Evolutionary conservation across 1,140 invertebrate genomes (phyloP).

Genomic region (Platyura marginata): DNA sequence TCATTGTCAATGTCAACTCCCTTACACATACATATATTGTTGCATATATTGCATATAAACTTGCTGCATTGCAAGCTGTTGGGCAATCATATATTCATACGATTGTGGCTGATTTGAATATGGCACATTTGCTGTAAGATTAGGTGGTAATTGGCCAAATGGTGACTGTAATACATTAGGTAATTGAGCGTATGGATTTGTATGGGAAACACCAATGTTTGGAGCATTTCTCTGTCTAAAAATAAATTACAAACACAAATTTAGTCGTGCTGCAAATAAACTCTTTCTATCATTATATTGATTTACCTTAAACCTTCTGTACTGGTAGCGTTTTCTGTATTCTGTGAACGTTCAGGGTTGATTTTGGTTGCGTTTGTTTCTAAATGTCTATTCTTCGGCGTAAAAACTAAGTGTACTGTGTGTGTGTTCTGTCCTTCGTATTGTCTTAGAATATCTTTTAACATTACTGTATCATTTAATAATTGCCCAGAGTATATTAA

Average conservation of each 20-base stretch:
- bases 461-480: conserved; percentile 47
- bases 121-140: background rate
- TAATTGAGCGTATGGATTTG: background rate
- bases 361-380: conserved; percentile 10
- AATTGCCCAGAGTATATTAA: conserved; percentile 82
- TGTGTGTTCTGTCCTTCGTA: conserved; percentile 52
- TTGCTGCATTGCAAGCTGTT: conserved; percentile 42
- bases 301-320: conserved; percentile 4
- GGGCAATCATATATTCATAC: conserved; percentile 8
- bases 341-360: background rate
- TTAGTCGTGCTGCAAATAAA: too few relatives aligned
- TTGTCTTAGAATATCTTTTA: conserved; percentile 63
- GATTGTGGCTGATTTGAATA: conserved; percentile 3
- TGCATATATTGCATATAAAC: conserved; percentile 70
- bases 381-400: conserved; percentile 2
- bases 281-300: background rate
- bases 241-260: background rate
- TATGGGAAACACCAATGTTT: background rate
- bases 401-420: conserved; percentile 67
- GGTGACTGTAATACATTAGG: conserved; percentile 1
- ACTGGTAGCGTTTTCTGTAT: background rate
- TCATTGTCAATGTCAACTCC: conserved; percentile 7
- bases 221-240: conserved; percentile 2
- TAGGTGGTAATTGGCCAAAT: background rate
- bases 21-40: conserved; percentile 59